phyloP scores from a whole-genome alignment of 2,888 invertebrate species.

The Sinelater perroti region DNA sequence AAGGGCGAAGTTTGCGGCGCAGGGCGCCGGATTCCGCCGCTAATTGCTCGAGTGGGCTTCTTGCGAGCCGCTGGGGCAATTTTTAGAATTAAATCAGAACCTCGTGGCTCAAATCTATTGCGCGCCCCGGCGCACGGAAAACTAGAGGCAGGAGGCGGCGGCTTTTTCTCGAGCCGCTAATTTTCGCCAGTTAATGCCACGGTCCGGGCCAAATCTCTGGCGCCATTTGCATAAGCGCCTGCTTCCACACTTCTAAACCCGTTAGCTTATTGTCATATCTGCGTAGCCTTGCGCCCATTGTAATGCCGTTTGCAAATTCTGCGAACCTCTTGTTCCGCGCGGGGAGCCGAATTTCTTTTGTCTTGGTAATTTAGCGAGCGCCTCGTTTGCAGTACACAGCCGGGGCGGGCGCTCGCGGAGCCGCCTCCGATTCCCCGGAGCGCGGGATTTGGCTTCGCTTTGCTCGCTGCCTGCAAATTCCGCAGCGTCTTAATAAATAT shows the following conservation, averaged over 20 bases:
- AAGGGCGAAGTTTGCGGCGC: constrained; percentile 12
- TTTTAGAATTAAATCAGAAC: no score
- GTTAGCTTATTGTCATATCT: constrained; percentile 17
- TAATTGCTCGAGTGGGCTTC: constrained; percentile 2
- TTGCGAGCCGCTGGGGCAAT: neutral
- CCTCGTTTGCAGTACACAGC: no score
- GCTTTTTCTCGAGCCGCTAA: no score
- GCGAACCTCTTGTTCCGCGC: neutral
- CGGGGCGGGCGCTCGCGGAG: no score
- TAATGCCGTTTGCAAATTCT: constrained; percentile 5
- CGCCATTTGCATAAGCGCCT: constrained; percentile 16
- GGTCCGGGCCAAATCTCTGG: constrained; percentile 13
- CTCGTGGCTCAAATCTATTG: no score
- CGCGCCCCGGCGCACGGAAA: no score
- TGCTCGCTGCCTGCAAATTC: no score
- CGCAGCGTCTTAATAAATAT: no score
- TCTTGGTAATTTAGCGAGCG: no score
- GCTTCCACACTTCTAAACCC: constrained; percentile 19
- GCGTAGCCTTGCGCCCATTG: constrained; percentile 12
- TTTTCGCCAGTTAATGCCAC: neutral
- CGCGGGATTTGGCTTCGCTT: no score
- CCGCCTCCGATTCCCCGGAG: no score
- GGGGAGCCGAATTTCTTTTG: neutral
- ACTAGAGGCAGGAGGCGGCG: no score
- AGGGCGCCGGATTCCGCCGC: constrained; percentile 1